phyloP scores from a whole-genome alignment of 2,888 invertebrate genomes.

The Taenaris catops region DNA sequence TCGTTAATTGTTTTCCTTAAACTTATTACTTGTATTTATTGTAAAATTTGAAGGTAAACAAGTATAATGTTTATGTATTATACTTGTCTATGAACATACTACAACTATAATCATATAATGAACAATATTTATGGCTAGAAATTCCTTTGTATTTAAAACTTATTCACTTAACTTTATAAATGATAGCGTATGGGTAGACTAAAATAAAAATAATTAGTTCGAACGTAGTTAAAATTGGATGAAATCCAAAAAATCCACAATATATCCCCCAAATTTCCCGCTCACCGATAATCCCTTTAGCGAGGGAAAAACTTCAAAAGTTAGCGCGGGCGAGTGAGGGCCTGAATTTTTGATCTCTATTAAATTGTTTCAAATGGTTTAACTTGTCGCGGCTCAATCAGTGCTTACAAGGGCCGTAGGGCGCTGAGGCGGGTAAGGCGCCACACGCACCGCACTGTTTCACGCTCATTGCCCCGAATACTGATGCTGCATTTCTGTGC shows the following conservation, averaged over 20 bases:
- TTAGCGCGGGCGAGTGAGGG: conserved; percentile 73
- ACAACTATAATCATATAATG: too few species aligned
- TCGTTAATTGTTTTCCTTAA: too few species aligned
- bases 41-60: too few species aligned
- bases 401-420: conserved; percentile 31
- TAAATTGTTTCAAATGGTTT: conserved; percentile 81
- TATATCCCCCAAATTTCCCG: conserved; percentile 62
- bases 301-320: conserved; percentile 79
- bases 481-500: conserved; percentile 35
- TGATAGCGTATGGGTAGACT: too few species aligned
- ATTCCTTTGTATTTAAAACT: too few species aligned
- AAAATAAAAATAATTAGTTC: too few species aligned
- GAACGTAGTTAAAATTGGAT: too few species aligned
- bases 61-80: too few species aligned
- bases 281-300: conserved; percentile 76
- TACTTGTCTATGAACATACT: too few species aligned
- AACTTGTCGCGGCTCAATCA: conserved; percentile 80
- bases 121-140: too few species aligned
- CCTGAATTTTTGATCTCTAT: conserved; percentile 79
- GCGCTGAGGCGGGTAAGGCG: conserved; percentile 32
- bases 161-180: too few species aligned
- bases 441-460: conserved; percentile 36
- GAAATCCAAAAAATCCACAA: conserved; percentile 63
- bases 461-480: conserved; percentile 55
- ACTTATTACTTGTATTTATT: too few species aligned